Evolutionary conservation across 2,113 vertebrate species (phyloP).

Genomic region (Rana temporaria): DNA sequence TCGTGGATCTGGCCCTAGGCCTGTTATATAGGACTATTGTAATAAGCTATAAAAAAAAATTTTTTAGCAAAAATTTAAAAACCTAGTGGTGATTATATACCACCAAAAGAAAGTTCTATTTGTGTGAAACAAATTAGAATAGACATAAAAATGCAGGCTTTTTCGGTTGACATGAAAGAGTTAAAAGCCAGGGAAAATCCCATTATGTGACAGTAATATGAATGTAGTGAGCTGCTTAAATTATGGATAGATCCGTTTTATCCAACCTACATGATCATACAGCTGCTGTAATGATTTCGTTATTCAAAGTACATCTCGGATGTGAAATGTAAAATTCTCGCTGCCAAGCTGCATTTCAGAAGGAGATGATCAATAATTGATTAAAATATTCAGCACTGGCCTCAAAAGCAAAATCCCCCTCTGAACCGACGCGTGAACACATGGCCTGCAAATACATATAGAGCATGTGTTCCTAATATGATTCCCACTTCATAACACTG

Average conservation of each 20-base stretch:
- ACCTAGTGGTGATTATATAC: too few relatives aligned
- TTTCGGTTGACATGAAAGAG: neutral
- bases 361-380: constrained; percentile 39
- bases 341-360: constrained; percentile 29
- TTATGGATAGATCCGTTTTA: constrained; percentile 28
- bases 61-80: too few relatives aligned
- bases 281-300: constrained; percentile 21
- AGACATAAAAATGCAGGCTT: too few relatives aligned
- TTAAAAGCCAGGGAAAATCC: neutral
- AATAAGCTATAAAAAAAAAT: too few relatives aligned
- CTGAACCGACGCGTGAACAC: neutral
- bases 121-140: too few relatives aligned
- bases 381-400: constrained; percentile 27
- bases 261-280: constrained; percentile 27
- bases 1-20: too few relatives aligned
- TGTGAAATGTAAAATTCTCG: constrained; percentile 28
- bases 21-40: too few relatives aligned
- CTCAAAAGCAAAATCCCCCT: neutral
- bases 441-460: constrained; percentile 6
- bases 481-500: neutral
- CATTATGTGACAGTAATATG: neutral
- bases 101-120: too few relatives aligned
- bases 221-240: constrained; percentile 14
- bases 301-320: constrained; percentile 41
- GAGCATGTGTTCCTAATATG: neutral